phyloP scores from a whole-genome alignment of 2,113 vertebrate species.

The Oreochromis tanganicae region DNA sequence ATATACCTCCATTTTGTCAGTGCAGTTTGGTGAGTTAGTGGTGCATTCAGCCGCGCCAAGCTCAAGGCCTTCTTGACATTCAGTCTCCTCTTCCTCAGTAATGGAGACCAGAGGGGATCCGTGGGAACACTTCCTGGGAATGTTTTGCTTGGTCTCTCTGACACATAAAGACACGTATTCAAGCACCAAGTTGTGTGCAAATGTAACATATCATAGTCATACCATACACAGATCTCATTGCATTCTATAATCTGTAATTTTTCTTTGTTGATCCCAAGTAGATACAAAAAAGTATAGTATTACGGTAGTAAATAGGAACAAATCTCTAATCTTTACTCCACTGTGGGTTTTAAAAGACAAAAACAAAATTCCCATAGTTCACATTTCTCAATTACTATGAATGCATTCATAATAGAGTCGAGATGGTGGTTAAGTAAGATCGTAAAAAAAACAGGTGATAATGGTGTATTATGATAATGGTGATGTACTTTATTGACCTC shows the following conservation, averaged over 20 bases:
- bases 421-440: background rate
- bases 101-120: slow-evolving; percentile 60
- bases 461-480: background rate
- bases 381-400: background rate
- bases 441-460: background rate
- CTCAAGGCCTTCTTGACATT: background rate
- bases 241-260: background rate
- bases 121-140: slow-evolving; percentile 44
- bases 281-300: background rate
- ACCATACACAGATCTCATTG: background rate
- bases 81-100: slow-evolving; percentile 73
- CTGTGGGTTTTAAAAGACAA: background rate
- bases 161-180: slow-evolving; percentile 8
- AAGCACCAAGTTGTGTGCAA: background rate
- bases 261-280: background rate
- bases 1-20: slow-evolving; percentile 69
- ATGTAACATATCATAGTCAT: background rate
- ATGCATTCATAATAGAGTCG: background rate
- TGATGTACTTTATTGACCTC: background rate
- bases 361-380: background rate
- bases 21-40: background rate
- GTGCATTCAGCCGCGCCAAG: slow-evolving; percentile 21
- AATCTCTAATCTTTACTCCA: background rate
- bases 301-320: background rate
- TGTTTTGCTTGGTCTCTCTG: slow-evolving; percentile 56